These are phyloP conservation scores for Aricia agestis DNA, from an alignment of 1,140 invertebrate species.

Conservation along the genomic window DNA sequence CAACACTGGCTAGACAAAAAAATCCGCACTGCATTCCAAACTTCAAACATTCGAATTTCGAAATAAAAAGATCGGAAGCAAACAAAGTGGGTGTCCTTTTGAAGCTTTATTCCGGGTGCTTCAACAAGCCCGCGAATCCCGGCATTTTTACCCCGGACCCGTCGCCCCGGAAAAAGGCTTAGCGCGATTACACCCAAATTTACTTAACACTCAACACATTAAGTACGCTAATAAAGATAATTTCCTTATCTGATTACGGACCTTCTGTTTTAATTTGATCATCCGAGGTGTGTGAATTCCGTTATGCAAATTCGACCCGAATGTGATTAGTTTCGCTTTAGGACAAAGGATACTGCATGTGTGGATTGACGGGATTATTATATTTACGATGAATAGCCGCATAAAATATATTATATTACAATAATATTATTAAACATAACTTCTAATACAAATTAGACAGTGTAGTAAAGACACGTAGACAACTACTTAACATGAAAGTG, in stretches of 20 bases:
- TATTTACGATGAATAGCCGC: constrained; percentile 27
- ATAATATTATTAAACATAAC: too few relatives aligned
- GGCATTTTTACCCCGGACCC: constrained; percentile 57
- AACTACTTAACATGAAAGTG: too few relatives aligned
- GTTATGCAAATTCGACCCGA: constrained; percentile 62
- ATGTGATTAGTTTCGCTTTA: constrained; percentile 63
- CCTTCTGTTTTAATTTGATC: constrained; percentile 63
- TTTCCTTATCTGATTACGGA: constrained; percentile 54
- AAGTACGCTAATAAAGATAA: constrained; percentile 66
- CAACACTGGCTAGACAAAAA: neutral
- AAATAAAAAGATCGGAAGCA: constrained; percentile 56
- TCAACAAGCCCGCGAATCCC: constrained; percentile 74
- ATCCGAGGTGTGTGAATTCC: constrained; percentile 58
- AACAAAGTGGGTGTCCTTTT: constrained; percentile 45
- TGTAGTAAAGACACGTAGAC: too few relatives aligned
- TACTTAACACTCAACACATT: constrained; percentile 72
- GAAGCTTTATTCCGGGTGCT: constrained; percentile 57
- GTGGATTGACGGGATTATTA: constrained; percentile 38
- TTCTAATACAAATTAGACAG: too few relatives aligned
- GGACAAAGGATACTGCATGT: constrained; percentile 43
- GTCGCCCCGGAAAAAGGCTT: constrained; percentile 59
- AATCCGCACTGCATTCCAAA: neutral
- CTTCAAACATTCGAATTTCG: constrained; percentile 12
- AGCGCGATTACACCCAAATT: constrained; percentile 73
- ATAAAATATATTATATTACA: too few relatives aligned